Base-by-base conservation (phyloP, 2,113 vertebrate species). In the Litocranius walleri region DNA sequence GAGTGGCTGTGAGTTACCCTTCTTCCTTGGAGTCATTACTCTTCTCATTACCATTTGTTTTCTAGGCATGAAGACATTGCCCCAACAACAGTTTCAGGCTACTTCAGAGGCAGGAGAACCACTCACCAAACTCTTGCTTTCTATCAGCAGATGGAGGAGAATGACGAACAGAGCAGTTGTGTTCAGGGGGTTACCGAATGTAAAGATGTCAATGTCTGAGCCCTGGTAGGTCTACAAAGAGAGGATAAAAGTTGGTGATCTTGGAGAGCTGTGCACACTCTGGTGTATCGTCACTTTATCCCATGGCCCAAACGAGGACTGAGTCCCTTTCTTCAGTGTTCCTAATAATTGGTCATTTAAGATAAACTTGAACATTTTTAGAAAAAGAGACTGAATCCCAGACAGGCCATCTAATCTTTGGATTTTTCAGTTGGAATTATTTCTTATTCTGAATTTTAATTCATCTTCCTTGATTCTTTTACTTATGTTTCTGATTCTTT, bases 81-180 rank as follows among this genome's bases (percentile, higher is more conserved):
- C 81, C 61, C 36, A 52, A 9, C 30, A n/a, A 56, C 5, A n/a
- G 4, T 25, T 85, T 45, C 40, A 19, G 57, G 52, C 87, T 78
- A 59, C n/a, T 56, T 94, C n/a, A 30, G 48, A 86, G 61, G 82
- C n/a, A 57, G 48, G 43, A 52, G 81, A 94, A 88, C 25, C 82
- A 99, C 99, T 99, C 96, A 99, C 99, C 99, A 99, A 96, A 57
- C 99, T 99, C 97, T 99, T 99, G 97, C 99, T 99, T 98, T 99
- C 99, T 29, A 99, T 99, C 67, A 99, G 98, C 93, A 99, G 99
- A 87, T 99, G 99, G 93, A 99, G 98, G 61, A 99, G 98, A 97
- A 99, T 99, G 97, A 99, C 98, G 97, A 99, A 98, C 14, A 99
- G 99, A 1, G 99, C 99, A 2, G 99, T 99, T 52, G 99, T 99